phyloP scores from a whole-genome alignment of 2,797 vertebrate genomes.

The Taenioides sp. region DNA sequence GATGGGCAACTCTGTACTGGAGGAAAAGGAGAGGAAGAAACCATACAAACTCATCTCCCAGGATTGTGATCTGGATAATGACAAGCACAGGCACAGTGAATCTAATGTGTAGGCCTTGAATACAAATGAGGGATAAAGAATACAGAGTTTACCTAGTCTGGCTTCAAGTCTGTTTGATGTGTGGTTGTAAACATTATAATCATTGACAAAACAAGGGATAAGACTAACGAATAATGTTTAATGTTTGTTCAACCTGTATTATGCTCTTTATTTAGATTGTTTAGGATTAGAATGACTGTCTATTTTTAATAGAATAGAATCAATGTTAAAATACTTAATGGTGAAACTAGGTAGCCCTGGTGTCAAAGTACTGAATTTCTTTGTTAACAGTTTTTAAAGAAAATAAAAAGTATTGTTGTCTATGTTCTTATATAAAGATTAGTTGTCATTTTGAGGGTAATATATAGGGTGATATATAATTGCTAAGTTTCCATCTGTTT shows the following conservation, averaged over 20 bases:
- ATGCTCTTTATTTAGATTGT: not conserved
- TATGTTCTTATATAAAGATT: constrained; percentile 4
- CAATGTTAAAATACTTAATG: not conserved
- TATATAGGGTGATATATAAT: not conserved
- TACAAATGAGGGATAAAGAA: not conserved
- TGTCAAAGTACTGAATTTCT: constrained; percentile 10
- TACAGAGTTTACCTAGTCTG: constrained; percentile 5
- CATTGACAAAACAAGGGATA: not conserved
- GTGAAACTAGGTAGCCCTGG: not conserved
- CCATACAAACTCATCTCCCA: constrained; percentile 93
- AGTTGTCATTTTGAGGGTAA: not conserved
- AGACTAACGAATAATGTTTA: not conserved
- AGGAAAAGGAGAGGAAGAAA: constrained; percentile 96
- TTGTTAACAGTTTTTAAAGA: constrained; percentile 11
- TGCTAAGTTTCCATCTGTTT: not conserved
- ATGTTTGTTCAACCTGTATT: constrained; percentile 14
- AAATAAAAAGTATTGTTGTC: not conserved
- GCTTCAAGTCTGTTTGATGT: constrained; percentile 1
- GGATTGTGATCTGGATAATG: constrained; percentile 86
- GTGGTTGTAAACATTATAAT: constrained; percentile 23
- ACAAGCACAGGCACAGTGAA: constrained; percentile 88
- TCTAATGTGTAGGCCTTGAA: constrained; percentile 87
- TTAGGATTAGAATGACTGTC: not conserved
- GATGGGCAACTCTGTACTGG: constrained; percentile 94
- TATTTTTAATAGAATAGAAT: not conserved